Percentiles rank a stretch among this genome's conserved stretches.
These are phyloP conservation scores for Helicoverpa assulta DNA, from an alignment of 2,888 invertebrate genomes.

Conservation along the genomic window DNA sequence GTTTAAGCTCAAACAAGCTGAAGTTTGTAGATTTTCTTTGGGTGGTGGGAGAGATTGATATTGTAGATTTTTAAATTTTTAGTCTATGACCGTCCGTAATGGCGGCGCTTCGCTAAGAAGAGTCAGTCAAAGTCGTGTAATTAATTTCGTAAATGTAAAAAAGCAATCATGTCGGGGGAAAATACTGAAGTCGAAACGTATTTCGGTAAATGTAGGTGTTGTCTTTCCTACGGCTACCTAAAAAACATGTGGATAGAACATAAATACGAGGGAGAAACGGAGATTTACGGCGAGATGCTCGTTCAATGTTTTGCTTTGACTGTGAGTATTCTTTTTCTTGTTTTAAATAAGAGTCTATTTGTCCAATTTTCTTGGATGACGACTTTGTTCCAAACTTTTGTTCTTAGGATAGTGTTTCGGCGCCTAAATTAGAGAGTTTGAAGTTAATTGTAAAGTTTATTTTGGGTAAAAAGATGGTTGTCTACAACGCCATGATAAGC, in stretches of 20 bases:
- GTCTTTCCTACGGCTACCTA: slow-evolving; percentile 74
- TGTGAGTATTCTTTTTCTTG: slow-evolving; percentile 68
- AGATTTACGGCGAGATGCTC: slow-evolving; percentile 79
- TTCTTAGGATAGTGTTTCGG: slow-evolving; percentile 14
- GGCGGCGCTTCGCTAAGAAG: slow-evolving; percentile 36
- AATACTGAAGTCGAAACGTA: slow-evolving; percentile 63
- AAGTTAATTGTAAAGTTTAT: neutral
- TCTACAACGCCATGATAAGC: slow-evolving; percentile 12
- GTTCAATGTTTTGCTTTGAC: slow-evolving; percentile 75
- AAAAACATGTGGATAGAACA: slow-evolving; percentile 76
- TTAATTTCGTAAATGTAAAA: slow-evolving; percentile 1
- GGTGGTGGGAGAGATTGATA: no score
- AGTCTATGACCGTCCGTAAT: slow-evolving; percentile 42
- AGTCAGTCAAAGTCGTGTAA: neutral
- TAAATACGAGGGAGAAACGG: slow-evolving; percentile 61
- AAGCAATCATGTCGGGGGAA: slow-evolving; percentile 43
- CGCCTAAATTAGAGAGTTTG: neutral
- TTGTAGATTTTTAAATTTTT: neutral
- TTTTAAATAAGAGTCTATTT: slow-evolving; percentile 50
- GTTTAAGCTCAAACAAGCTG: no score
- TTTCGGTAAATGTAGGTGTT: slow-evolving; percentile 78
- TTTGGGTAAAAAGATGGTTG: neutral
- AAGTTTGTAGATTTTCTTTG: no score
- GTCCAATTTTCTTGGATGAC: slow-evolving; percentile 44
- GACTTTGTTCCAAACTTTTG: slow-evolving; percentile 43